Evolutionary conservation across 2,113 vertebrate genomes (phyloP).

Genomic region (Jaculus jaculus): DNA sequence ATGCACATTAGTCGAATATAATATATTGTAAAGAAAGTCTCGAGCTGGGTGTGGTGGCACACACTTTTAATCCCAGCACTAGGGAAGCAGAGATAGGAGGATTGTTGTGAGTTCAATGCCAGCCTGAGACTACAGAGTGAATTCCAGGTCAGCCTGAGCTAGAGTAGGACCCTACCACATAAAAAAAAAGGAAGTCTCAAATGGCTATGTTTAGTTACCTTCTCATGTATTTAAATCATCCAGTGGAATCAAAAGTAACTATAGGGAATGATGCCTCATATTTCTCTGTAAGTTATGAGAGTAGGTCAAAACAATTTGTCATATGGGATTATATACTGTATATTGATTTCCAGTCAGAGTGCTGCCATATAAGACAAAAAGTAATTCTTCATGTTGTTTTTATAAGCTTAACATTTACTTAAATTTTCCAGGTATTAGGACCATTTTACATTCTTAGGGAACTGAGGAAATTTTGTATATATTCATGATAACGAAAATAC

Average conservation of each 20-base stretch:
- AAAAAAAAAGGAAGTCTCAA: slow-evolving; percentile 30
- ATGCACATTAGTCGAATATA: not conserved
- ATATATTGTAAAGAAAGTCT: slow-evolving; percentile 5
- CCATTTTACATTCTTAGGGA: not conserved
- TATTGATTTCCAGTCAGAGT: not conserved
- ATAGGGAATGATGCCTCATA: not conserved
- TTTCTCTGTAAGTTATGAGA: not conserved
- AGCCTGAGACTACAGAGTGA: too few relatives aligned
- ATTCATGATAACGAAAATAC: not conserved
- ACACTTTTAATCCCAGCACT: too few relatives aligned
- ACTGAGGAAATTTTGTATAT: not conserved
- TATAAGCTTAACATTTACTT: not conserved
- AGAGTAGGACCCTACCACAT: too few relatives aligned
- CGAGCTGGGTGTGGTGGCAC: too few relatives aligned
- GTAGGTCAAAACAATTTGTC: not conserved
- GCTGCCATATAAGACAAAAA: not conserved
- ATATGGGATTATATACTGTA: not conserved
- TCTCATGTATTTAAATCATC: not conserved
- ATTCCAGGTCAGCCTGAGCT: too few relatives aligned
- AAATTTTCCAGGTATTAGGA: not conserved
- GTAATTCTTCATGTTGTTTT: not conserved
- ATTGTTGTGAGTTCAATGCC: too few relatives aligned
- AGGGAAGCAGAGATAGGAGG: too few relatives aligned
- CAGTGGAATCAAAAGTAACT: not conserved
- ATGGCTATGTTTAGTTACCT: not conserved